phyloP scores from a whole-genome alignment of 2,888 invertebrate species.

The Cyclophora punctaria region DNA sequence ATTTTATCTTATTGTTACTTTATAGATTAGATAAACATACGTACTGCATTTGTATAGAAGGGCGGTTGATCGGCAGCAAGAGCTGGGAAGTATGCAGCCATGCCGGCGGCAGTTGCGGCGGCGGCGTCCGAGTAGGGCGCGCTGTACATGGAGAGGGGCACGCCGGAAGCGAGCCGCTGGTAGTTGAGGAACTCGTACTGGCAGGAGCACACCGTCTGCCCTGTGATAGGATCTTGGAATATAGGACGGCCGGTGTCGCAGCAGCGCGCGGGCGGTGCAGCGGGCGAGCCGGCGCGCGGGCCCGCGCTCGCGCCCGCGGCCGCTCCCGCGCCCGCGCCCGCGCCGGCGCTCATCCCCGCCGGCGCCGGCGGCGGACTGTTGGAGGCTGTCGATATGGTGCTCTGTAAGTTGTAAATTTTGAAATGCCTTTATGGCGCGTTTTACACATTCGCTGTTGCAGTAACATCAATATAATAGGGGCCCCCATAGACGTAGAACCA shows the following conservation, averaged over 20 bases:
- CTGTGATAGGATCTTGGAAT: constrained; percentile 91
- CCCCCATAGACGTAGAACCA: constrained; percentile 58
- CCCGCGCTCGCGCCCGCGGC: constrained; percentile 71
- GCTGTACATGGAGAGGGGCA: constrained; percentile 88
- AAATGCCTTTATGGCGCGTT: constrained; percentile 74
- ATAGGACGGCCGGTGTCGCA: constrained; percentile 94
- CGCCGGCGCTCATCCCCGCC: constrained; percentile 73
- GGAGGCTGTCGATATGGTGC: constrained; percentile 82
- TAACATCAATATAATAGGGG: constrained; percentile 36
- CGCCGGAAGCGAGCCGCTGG: constrained; percentile 84
- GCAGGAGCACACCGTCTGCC: constrained; percentile 92
- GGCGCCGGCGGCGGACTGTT: constrained; percentile 80
- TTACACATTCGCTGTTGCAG: constrained; percentile 62
- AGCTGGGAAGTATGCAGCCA: constrained; percentile 90
- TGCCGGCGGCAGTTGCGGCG: constrained; percentile 81
- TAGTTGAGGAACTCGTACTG: constrained; percentile 92
- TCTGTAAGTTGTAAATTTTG: constrained; percentile 75
- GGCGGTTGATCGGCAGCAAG: constrained; percentile 90
- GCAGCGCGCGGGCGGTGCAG: constrained; percentile 79
- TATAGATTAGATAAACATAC: no score
- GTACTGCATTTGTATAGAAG: constrained; percentile 88
- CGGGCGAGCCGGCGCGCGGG: constrained; percentile 68
- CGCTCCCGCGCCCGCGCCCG: constrained; percentile 66
- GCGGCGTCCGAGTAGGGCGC: constrained; percentile 84
- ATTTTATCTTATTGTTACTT: no score